These are phyloP conservation scores for Papilio machaon DNA, from an alignment of 1,140 invertebrate species.

Conservation along the genomic window DNA sequence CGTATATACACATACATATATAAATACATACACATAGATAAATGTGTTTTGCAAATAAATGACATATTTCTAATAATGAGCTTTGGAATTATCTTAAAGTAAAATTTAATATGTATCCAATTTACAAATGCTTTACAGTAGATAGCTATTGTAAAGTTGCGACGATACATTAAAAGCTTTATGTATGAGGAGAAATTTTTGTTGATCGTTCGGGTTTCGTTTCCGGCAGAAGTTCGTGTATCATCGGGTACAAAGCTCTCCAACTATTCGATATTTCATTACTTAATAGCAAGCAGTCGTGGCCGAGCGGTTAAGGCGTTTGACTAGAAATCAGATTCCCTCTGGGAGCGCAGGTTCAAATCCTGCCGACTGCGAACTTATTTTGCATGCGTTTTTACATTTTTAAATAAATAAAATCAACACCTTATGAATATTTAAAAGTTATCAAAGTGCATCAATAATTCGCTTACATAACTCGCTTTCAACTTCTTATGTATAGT, in stretches of 20 bases:
- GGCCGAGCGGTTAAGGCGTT: constrained; percentile 37
- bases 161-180: neutral
- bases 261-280: neutral
- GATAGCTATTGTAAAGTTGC: neutral
- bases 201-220: neutral
- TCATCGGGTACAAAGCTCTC: neutral
- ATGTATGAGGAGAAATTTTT: neutral
- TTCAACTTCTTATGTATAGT: too few relatives aligned
- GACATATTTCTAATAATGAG: too few relatives aligned
- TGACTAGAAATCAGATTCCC: constrained; percentile 38
- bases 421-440: too few relatives aligned
- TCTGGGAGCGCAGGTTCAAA: constrained; percentile 38
- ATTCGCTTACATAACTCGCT: too few relatives aligned
- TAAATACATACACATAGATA: too few relatives aligned
- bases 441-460: too few relatives aligned
- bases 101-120: too few relatives aligned
- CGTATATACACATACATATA: too few relatives aligned
- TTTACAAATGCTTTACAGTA: neutral
- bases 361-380: constrained; percentile 31
- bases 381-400: neutral
- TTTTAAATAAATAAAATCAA: too few relatives aligned
- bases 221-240: neutral
- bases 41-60: too few relatives aligned
- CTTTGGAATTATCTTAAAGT: too few relatives aligned
- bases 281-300: neutral